Base-by-base conservation (phyloP, 1,140 invertebrate species). In the Drosophila bifasciata region DNA sequence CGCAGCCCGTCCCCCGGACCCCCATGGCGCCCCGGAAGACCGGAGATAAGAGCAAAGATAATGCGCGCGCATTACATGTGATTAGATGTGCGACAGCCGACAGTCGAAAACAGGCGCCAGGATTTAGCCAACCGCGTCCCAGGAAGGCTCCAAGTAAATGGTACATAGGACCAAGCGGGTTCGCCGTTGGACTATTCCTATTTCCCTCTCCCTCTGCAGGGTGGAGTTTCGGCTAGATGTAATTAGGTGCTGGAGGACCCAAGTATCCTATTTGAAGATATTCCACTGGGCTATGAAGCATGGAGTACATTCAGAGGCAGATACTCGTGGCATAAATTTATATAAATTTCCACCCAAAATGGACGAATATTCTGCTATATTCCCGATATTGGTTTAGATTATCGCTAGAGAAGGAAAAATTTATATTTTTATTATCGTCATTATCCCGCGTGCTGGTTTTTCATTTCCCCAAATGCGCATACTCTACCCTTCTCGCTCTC, bases 21-120 rank as follows among this genome's bases (percentile, higher is more conserved):
- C 51, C 21, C 19, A 53, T 19, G 39, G 25, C 11, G 5, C 25
- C 51, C 61, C 48, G 53, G 44, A 58, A 52, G 70, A 44, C 40
- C 41, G 46, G 66, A 84, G 89, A 86, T 91, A 91, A 89, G 85
- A 91, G 90, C 80, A 70, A 43, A 84, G 90, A 91, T 91, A 90
- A 91, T 91, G 90, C 90, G 90, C 90, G 90, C 90, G 90, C 90
- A 91, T 90, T 91, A 91, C 88, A 91, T 90, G 90, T 88, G 90
- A 91, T 91, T 91, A 91, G 90, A 75, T 90, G 86, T 89, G 58
- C 71, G 67, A 50, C 60, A 40, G 56, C 32, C 28, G 28, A 32
- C 28, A 32, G 28, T 3, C 32, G 32, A n/a, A n/a, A n/a, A 36
- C 32, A 36, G 66, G 51, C 45, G 21, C 19, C 68, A 88, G 89